These are phyloP conservation scores for Leptoclinus maculatus DNA, from an alignment of 2,797 vertebrate genomes.

Conservation along the genomic window DNA sequence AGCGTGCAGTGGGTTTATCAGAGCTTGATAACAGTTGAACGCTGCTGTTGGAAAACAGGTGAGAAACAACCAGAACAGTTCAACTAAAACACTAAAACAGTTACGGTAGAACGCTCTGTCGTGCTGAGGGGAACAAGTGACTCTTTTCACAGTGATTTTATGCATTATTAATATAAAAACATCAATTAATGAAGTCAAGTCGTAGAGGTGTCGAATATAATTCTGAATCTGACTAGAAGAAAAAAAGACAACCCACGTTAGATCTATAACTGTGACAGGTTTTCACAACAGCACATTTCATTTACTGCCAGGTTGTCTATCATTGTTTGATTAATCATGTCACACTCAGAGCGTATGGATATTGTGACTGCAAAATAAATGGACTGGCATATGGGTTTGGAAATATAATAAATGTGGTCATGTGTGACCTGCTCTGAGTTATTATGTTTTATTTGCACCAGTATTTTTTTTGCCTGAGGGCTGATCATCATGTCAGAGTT, in stretches of 20 bases:
- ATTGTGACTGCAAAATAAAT: conserved; percentile 2
- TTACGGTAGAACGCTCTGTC: background rate
- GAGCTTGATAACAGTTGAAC: background rate
- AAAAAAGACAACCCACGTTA: background rate
- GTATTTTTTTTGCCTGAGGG: background rate
- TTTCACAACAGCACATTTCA: background rate
- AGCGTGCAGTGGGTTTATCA: background rate
- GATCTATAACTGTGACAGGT: background rate
- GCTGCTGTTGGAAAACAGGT: background rate
- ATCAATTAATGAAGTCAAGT: background rate
- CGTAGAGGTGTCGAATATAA: background rate
- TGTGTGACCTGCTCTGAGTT: background rate
- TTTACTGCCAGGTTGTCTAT: background rate
- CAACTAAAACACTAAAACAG: no score
- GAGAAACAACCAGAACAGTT: no score
- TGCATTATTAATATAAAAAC: background rate
- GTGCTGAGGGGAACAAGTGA: background rate
- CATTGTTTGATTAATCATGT: background rate
- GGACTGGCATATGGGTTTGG: background rate
- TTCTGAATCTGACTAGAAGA: background rate
- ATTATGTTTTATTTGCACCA: conserved; percentile 2
- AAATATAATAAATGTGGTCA: background rate
- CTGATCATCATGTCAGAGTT: conserved; percentile 16
- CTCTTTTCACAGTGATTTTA: background rate
- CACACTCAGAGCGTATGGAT: background rate